These are phyloP conservation scores for Machimus rusticus DNA, from an alignment of 2,888 invertebrate genomes.

Conservation along the genomic window DNA sequence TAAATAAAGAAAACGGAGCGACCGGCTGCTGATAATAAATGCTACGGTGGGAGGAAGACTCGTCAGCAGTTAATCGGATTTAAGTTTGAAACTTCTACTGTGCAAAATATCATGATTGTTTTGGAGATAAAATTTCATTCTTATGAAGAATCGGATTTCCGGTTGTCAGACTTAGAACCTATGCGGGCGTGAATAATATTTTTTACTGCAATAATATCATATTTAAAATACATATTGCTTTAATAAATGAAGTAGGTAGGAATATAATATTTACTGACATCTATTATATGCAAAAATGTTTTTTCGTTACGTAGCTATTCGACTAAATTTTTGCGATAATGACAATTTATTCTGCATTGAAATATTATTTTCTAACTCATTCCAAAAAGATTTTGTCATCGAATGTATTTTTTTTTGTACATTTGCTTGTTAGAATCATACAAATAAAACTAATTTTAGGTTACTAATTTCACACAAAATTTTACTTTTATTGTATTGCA, in stretches of 20 bases:
- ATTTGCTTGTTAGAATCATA: too few relatives aligned
- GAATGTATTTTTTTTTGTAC: too few relatives aligned
- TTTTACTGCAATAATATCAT: background rate
- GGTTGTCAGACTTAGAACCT: background rate
- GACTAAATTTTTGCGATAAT: too few relatives aligned
- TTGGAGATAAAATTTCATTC: background rate
- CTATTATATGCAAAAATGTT: background rate
- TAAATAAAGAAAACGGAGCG: background rate
- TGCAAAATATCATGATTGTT: background rate
- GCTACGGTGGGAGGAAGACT: background rate
- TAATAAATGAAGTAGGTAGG: background rate
- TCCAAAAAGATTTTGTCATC: too few relatives aligned
- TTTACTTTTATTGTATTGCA: background rate
- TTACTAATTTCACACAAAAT: too few relatives aligned
- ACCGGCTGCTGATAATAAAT: background rate
- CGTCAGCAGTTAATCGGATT: slow-evolving; percentile 34
- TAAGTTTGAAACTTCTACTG: background rate
- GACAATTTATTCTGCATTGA: too few relatives aligned
- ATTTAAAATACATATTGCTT: background rate
- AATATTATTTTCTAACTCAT: too few relatives aligned
- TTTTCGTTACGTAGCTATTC: too few relatives aligned
- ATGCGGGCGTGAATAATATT: background rate
- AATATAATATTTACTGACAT: background rate
- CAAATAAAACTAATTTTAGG: too few relatives aligned
- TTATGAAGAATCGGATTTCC: slow-evolving; percentile 1